Percentiles rank a stretch among this genome's conserved stretches.
Evolutionary conservation across 1,140 invertebrate species (phyloP).

Genomic region (Melipona quadrifasciata): DNA sequence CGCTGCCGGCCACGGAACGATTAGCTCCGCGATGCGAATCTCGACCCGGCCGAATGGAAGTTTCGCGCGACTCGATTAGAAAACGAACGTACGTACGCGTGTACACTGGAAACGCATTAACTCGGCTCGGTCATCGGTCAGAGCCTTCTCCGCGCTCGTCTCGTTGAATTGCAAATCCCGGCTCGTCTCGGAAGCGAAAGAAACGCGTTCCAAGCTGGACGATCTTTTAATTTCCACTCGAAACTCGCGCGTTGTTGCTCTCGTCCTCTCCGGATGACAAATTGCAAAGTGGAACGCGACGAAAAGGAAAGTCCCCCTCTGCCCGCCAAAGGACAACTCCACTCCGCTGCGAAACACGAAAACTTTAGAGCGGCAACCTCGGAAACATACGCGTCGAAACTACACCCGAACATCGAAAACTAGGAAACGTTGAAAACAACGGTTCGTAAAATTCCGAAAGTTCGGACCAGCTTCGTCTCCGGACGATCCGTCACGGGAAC

Average conservation of each 20-base stretch:
- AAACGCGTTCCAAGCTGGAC: background rate
- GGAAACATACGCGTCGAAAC: background rate
- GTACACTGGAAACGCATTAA: slow-evolving; percentile 73
- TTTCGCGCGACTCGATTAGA: slow-evolving; percentile 59
- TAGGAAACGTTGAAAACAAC: background rate
- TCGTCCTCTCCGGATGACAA: too few relatives aligned
- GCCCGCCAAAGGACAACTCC: too few relatives aligned
- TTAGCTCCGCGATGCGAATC: slow-evolving; percentile 25
- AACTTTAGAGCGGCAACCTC: too few relatives aligned
- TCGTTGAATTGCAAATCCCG: background rate
- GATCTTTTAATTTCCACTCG: too few relatives aligned
- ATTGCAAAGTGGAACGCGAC: too few relatives aligned
- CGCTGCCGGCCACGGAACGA: slow-evolving; percentile 21
- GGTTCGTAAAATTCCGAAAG: background rate
- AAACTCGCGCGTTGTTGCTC: too few relatives aligned
- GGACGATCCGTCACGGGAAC: background rate
- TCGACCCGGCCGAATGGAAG: slow-evolving; percentile 32
- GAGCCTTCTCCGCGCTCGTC: background rate
- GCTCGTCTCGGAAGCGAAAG: background rate
- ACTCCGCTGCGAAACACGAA: too few relatives aligned
- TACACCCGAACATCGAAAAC: background rate
- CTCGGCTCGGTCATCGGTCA: slow-evolving; percentile 21
- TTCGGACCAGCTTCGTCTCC: background rate
- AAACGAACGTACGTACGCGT: slow-evolving; percentile 18
- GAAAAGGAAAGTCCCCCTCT: too few relatives aligned